phyloP scores from a whole-genome alignment of 2,113 vertebrate species.

The Larimichthys crocea region DNA sequence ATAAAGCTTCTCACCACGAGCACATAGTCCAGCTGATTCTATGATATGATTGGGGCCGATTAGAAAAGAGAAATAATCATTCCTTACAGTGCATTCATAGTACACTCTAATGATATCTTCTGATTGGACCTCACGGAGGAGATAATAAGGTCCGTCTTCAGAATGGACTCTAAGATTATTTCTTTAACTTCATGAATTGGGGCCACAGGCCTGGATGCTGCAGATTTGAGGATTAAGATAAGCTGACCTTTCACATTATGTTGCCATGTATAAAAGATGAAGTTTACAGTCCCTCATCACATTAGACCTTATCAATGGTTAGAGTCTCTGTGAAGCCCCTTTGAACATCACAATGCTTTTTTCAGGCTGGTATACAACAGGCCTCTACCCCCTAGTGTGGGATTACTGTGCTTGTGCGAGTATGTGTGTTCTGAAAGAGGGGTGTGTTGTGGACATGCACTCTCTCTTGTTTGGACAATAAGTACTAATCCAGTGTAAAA shows the following conservation, averaged over 20 bases:
- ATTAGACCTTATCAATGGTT: slow-evolving; percentile 82
- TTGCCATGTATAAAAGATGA: slow-evolving; percentile 84
- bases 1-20: slow-evolving; percentile 79
- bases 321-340: slow-evolving; percentile 76
- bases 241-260: slow-evolving; percentile 85
- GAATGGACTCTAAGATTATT: slow-evolving; percentile 82
- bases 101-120: slow-evolving; percentile 77
- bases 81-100: slow-evolving; percentile 76
- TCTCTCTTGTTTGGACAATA: slow-evolving; percentile 48
- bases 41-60: slow-evolving; percentile 77
- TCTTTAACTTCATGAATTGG: slow-evolving; percentile 82
- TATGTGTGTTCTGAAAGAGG: slow-evolving; percentile 36
- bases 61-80: slow-evolving; percentile 80
- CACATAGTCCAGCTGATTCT: slow-evolving; percentile 77
- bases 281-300: slow-evolving; percentile 81
- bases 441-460: slow-evolving; percentile 42
- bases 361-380: slow-evolving; percentile 73
- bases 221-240: slow-evolving; percentile 86
- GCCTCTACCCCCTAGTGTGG: slow-evolving; percentile 75
- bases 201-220: slow-evolving; percentile 76
- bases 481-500: slow-evolving; percentile 43
- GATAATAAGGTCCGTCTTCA: slow-evolving; percentile 79
- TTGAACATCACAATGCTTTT: slow-evolving; percentile 77
- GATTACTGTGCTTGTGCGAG: slow-evolving; percentile 70
- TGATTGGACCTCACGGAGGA: slow-evolving; percentile 77